phyloP scores from a whole-genome alignment of 2,113 vertebrate species.

The Fregetta grallaria region DNA sequence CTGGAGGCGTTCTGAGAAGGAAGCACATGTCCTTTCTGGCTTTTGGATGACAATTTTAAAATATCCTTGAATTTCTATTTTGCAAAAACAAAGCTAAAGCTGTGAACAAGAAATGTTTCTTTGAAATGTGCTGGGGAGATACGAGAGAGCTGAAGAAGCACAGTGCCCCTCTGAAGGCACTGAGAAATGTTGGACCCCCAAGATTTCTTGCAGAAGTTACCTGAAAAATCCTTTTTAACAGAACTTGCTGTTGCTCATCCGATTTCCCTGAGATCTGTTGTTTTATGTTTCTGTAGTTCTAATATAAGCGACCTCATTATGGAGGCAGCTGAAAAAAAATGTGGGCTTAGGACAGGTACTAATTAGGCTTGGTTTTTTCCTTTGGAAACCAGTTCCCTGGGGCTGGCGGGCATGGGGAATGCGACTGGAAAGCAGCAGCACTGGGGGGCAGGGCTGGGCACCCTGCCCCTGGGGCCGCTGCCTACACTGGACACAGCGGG shows the following conservation, averaged over 20 bases:
- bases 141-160: neutral
- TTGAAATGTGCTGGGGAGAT: neutral
- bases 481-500: accelerated
- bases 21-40: neutral
- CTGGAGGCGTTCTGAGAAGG: neutral
- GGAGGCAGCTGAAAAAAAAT: neutral
- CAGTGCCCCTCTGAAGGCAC: neutral
- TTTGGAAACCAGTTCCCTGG: neutral
- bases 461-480: accelerated
- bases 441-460: neutral
- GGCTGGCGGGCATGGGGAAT: neutral
- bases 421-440: neutral
- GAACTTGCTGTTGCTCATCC: neutral
- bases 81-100: neutral
- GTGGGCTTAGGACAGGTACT: neutral
- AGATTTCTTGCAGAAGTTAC: neutral
- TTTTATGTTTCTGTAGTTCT: neutral
- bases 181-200: neutral
- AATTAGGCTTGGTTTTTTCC: neutral
- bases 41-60: neutral
- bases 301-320: neutral
- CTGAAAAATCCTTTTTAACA: neutral
- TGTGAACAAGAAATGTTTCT: neutral
- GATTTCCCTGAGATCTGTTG: neutral
- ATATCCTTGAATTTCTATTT: neutral